Evolutionary conservation across 2,797 vertebrate genomes (phyloP).

Genomic region (Lycodopsis pacificus): DNA sequence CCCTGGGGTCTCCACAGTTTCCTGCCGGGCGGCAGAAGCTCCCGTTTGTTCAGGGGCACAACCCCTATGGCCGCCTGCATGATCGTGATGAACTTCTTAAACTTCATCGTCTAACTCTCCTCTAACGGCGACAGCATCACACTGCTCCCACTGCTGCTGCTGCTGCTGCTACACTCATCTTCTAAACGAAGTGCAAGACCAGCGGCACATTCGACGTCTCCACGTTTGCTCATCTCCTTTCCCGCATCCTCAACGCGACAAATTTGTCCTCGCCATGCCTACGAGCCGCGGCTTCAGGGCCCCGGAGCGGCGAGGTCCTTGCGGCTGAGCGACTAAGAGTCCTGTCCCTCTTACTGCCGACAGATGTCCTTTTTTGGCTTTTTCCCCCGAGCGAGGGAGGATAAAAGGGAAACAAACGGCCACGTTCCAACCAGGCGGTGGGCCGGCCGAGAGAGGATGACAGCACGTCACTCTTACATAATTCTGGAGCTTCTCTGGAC

Average conservation of each 20-base stretch:
- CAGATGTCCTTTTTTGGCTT: conserved; percentile 80
- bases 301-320: neutral
- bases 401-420: conserved; percentile 67
- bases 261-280: conserved; percentile 42
- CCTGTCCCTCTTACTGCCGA: conserved; percentile 20
- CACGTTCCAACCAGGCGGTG: conserved; percentile 70
- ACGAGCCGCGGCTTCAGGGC: conserved; percentile 19
- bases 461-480: conserved; percentile 87
- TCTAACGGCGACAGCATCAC: conserved; percentile 9
- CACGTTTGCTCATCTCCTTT: conserved; percentile 8
- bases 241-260: conserved; percentile 21
- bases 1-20: conserved; percentile 92
- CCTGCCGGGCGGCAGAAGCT: conserved; percentile 91
- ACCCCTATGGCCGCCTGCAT: conserved; percentile 94
- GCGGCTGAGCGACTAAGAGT: conserved; percentile 34
- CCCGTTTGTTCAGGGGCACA: conserved; percentile 94
- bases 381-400: conserved; percentile 40
- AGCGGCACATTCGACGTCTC: conserved; percentile 1
- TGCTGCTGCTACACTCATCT: conserved; percentile 1
- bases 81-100: conserved; percentile 96
- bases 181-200: conserved; percentile 7
- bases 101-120: conserved; percentile 86
- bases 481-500: conserved; percentile 86
- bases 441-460: conserved; percentile 66
- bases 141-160: conserved; percentile 16